Evolutionary conservation across 1,140 invertebrate genomes (phyloP), one percentile per base, ranked within the genome.

Genomic region (Drosophila gunungcola): DNA sequence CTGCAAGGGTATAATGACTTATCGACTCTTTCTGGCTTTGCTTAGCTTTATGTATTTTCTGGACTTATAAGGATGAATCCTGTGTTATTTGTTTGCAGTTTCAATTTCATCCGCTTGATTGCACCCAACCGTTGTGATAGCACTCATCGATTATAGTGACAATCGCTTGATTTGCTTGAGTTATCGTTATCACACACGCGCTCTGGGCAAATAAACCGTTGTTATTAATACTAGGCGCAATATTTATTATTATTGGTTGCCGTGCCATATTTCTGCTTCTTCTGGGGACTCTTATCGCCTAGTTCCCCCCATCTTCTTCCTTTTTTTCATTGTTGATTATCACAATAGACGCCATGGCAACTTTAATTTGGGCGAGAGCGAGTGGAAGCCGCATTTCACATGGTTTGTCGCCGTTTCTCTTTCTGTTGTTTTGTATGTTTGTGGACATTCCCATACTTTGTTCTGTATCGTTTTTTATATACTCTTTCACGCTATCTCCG

Each of bases 201-300:
- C 73, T 57, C 34, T 16, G 29, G 43, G 45, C 69, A 45, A 56
- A 65, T 74, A 53, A 52, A 54, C 32, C 41, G 58, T 63, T 74
- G 70, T 73, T 76, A 58, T 55, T 77, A 54, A 39, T 78, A 42
- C 56, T 41, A 69, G 54, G 74, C 62, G 49, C 61, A 77, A 61
- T 62, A 77, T 78, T 77, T 70, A 62, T 78, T 54, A 61, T 73
- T 73, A 67, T 76, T 73, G 74, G 75, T 78, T 78, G 74, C 74
- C 64, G 74, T 78, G 34, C 63, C 63, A 43, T 65, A 63, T 46
- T 62, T 36, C 38, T 21, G 56, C 51, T 34, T 58, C 42, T 48
- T 32, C 29, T 56, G 41, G n/a, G 21, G 32, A 42, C 42, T 45
- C 52, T 74, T 75, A 75, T 56, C 73, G 53, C 72, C 16, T 13